Base-by-base conservation (phyloP, 2,113 vertebrate genomes). In the Antidorcas marsupialis region DNA sequence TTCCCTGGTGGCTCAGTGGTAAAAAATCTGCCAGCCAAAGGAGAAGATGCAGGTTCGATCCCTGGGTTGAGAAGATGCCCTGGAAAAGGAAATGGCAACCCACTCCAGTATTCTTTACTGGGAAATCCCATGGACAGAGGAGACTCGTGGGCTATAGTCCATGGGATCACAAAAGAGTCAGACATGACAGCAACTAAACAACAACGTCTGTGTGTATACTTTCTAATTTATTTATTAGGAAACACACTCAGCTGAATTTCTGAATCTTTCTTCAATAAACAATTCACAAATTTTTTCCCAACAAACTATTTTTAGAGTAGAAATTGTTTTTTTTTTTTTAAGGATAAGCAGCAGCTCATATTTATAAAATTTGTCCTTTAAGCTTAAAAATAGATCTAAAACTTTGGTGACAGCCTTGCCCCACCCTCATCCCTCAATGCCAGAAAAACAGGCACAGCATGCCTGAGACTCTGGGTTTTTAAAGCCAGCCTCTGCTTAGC, bases 271-370 rank as follows among this genome's bases (percentile, higher is more conserved):
- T 97, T 93, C 98, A 95, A 97, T 97, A 97, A 98, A 97, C 96
- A 98, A 96, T 95, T 97, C 64, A 85, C 64, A 97, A 98, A 98
- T 87, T 97, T 98, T 95, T 95, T 59, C 97, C 97, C 90, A 98
- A 96, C 9, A 92, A 95, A 96, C 86, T 98, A 97, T 97, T 97
- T 98, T 98, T 98, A 97, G 96, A 90, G 76, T 52, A 92, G 93
- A 96, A 94, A 74, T 53, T 23, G 7, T 4, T n/a, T n/a, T 19
- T 16, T 5, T 74, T 91, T 89, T 78, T 94, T 92, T 94, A 97
- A 50, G 0, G 79, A 93, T 62, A 4, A 60, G 95, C 91, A 92
- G 45, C 6, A 97, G 92, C 96, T 98, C 97, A 93, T 62, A 96
- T 95, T 97, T 94, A 97, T 91, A 97, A 95, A 93, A 94, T 89